Evolutionary conservation across 2,888 invertebrate species (phyloP), one percentile per base, ranked within the genome.

Genomic region (Galerucella calmariensis): DNA sequence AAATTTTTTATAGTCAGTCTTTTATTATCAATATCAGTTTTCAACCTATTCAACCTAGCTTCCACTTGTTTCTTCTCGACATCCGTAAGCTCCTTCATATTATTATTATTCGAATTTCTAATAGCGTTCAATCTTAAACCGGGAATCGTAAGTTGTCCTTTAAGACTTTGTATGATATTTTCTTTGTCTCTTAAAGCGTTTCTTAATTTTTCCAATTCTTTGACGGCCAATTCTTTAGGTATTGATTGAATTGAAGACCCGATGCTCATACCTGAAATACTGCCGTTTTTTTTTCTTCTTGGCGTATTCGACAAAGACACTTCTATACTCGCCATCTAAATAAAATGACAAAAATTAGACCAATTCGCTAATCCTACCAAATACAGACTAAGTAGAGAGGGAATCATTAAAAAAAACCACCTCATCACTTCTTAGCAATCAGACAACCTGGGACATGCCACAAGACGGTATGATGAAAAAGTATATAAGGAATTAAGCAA

Each of bases 281-380:
- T 85, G 5, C 85, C 85, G 78, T 85, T 87, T 75, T 92, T 90
- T 76, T 92, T 90, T 78, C 92, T 88, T 69, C 91, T 87, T 2
- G 91, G 91, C n/a, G 90, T 90, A 73, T 90, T 91, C 65, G 91
- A 92, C 82, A 95, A 88, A 1, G 95, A 95, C 69, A 95, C 94
- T 86, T 95, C 95, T 82, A 95, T 94, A 83, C 92, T 94, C 74
- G 95, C 94, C 94, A 95, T 95, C 94, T 95, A 84, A 65, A 83
- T 82, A 12, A 35, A 35, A 5, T 35, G 8, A 8, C 6, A 35
- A 35, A 8, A n/a, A n/a, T n/a, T n/a, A n/a, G n/a, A n/a, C n/a
- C n/a, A n/a, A n/a, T n/a, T n/a, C n/a, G n/a, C n/a, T n/a, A n/a
- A n/a, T n/a, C n/a, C n/a, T n/a, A n/a, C n/a, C n/a, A n/a, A n/a